Evolutionary conservation across 2,888 invertebrate genomes (phyloP).

Genomic region (Anthophora plumipes): DNA sequence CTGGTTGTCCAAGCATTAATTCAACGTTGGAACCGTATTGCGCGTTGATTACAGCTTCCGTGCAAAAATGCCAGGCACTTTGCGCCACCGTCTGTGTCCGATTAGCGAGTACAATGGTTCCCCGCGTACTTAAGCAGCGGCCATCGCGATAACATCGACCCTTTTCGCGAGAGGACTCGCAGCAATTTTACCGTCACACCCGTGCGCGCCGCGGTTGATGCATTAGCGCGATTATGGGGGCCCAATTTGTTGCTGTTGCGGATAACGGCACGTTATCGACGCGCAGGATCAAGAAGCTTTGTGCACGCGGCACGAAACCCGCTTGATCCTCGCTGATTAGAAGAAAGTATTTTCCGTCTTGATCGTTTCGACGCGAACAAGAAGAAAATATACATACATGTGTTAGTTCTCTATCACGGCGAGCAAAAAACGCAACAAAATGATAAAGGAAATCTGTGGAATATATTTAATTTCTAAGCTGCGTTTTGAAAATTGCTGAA

Average conservation of each 20-base stretch:
- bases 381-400: too few relatives aligned
- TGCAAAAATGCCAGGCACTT: constrained; percentile 52
- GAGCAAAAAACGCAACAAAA: too few relatives aligned
- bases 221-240: constrained; percentile 81
- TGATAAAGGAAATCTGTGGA: too few relatives aligned
- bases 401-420: too few relatives aligned
- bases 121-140: constrained; percentile 49
- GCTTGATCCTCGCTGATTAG: background rate
- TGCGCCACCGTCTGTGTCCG: constrained; percentile 49
- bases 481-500: too few relatives aligned
- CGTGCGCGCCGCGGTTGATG: constrained; percentile 76
- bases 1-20: constrained; percentile 33
- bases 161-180: constrained; percentile 74
- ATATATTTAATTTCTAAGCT: too few relatives aligned
- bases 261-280: constrained; percentile 75
- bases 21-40: constrained; percentile 36
- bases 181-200: constrained; percentile 81
- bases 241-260: constrained; percentile 80
- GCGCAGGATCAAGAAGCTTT: constrained; percentile 71
- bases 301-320: constrained; percentile 62
- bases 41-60: constrained; percentile 55
- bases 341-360: too few relatives aligned
- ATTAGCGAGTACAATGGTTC: constrained; percentile 55
- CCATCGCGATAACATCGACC: constrained; percentile 56
- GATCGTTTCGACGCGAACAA: too few relatives aligned